Conservation (phyloP, 1,140 invertebrate genomes). For the Phymastichus coffea region DNA sequence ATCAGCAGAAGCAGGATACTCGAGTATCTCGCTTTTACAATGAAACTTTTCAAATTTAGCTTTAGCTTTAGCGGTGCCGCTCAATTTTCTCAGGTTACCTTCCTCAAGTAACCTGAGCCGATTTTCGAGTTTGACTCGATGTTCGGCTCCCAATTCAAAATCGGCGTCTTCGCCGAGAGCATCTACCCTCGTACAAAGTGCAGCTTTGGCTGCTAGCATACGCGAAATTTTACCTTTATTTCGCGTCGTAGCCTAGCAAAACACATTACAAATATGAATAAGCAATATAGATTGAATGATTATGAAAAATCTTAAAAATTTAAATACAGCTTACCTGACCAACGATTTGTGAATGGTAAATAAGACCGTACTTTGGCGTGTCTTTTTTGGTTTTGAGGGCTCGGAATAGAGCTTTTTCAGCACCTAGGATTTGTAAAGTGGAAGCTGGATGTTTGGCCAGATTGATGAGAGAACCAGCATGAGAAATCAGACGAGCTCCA, state of each 20-base stretch:
- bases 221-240: constrained; percentile 95
- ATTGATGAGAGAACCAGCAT: constrained; percentile 94
- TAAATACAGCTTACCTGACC: constrained; percentile 76
- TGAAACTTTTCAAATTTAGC: constrained; percentile 91
- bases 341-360: constrained; percentile 94
- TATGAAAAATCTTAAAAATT: too few relatives aligned
- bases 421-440: constrained; percentile 96
- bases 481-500: constrained; percentile 92
- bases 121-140: constrained; percentile 83
- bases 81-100: constrained; percentile 78
- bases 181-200: constrained; percentile 91
- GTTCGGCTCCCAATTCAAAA: constrained; percentile 81
- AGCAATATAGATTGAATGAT: too few relatives aligned
- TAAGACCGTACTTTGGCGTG: constrained; percentile 98
- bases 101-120: constrained; percentile 79
- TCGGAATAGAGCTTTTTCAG: constrained; percentile 96
- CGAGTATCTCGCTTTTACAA: constrained; percentile 70
- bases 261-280: background rate
- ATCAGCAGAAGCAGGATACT: constrained; percentile 64
- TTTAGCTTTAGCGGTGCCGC: constrained; percentile 83
- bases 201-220: constrained; percentile 94
- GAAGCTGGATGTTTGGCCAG: constrained; percentile 98
- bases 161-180: constrained; percentile 88
- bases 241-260: constrained; percentile 1
- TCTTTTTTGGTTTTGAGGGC: constrained; percentile 96